phyloP scores from a whole-genome alignment of 2,797 vertebrate genomes.

The Acropternis orthonyx region DNA sequence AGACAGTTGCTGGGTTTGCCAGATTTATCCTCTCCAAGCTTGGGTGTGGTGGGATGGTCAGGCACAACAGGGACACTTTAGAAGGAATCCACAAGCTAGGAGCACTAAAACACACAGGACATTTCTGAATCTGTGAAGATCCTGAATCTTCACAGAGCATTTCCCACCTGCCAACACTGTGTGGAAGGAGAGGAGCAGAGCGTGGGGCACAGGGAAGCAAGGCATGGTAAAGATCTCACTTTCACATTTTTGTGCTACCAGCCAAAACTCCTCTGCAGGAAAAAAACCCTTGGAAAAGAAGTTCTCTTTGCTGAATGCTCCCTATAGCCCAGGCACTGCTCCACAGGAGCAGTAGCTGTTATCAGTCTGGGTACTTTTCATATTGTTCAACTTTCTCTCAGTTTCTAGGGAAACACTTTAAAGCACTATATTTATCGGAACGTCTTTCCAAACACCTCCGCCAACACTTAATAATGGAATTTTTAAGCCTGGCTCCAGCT shows the following conservation, averaged over 20 bases:
- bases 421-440: constrained; percentile 59
- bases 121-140: background rate
- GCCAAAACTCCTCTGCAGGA: background rate
- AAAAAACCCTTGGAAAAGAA: background rate
- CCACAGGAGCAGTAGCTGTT: background rate
- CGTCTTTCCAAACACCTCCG: constrained; percentile 58
- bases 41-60: background rate
- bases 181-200: background rate
- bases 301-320: background rate
- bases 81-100: background rate
- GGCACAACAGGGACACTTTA: background rate
- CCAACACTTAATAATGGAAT: constrained; percentile 65
- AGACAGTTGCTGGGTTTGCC: background rate
- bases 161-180: background rate
- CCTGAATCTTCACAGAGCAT: background rate
- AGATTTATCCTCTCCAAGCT: fast-evolving
- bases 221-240: background rate
- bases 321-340: background rate
- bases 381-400: constrained; percentile 44
- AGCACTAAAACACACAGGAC: fast-evolving
- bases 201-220: background rate
- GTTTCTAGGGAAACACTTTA: constrained; percentile 71
- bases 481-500: constrained; percentile 42
- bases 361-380: background rate
- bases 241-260: background rate